Evolutionary conservation across 1,140 invertebrate species (phyloP).

Genomic region (Drosophila aff.): DNA sequence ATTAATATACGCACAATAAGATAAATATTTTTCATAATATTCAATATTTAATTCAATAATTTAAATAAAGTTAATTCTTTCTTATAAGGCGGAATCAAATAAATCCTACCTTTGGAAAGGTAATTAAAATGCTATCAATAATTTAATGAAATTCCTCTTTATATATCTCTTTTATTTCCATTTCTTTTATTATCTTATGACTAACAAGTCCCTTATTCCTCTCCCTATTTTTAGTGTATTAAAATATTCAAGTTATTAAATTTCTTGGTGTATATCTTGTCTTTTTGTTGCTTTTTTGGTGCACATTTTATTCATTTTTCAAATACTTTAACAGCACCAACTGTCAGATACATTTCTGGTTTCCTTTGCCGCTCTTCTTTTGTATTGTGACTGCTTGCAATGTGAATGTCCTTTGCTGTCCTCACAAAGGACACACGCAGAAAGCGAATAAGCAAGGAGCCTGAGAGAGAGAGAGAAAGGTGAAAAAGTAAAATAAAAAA

Average conservation of each 20-base stretch:
- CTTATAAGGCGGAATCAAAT: no score
- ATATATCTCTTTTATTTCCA: no score
- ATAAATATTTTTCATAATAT: not conserved
- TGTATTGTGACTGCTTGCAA: slow-evolving; percentile 57
- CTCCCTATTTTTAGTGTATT: not conserved
- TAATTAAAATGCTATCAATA: no score
- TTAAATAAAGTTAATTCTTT: no score
- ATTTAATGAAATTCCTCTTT: no score
- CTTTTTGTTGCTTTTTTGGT: slow-evolving; percentile 20
- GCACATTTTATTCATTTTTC: slow-evolving; percentile 69
- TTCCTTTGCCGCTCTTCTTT: slow-evolving; percentile 37
- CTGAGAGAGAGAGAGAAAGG: not conserved
- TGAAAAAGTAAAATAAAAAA: not conserved
- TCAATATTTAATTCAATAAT: no score
- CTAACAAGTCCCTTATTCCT: not conserved
- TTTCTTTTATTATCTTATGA: not conserved
- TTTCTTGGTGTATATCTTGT: slow-evolving; percentile 11
- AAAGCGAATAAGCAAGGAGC: slow-evolving; percentile 9
- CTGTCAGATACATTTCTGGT: slow-evolving; percentile 74
- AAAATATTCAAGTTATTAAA: not conserved
- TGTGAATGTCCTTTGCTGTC: slow-evolving; percentile 74
- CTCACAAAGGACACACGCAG: slow-evolving; percentile 76
- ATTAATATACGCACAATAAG: not conserved
- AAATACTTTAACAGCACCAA: slow-evolving; percentile 68
- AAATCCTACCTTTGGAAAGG: not conserved